phyloP scores from a whole-genome alignment of 2,888 invertebrate species.

The Drosophila incognita region DNA sequence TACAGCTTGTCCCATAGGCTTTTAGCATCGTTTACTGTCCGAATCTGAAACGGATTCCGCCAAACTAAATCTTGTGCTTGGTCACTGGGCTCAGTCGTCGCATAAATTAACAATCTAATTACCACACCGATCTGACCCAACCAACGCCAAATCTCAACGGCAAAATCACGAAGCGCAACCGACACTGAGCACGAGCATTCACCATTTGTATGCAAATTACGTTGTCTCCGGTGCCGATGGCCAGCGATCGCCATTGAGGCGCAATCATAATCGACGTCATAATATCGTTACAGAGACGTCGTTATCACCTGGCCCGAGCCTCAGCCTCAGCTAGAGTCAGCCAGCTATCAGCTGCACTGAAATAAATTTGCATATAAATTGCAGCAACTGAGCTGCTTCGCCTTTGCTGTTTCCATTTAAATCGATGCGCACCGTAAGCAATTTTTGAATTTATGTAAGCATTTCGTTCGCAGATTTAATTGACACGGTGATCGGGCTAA shows the following conservation, averaged over 20 bases:
- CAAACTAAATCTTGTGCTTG: conserved; percentile 5
- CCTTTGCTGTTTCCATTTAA: conserved; percentile 66
- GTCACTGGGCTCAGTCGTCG: conserved; percentile 38
- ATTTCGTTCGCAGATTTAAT: conserved; percentile 81
- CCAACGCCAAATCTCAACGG: conserved; percentile 59
- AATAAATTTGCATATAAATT: conserved; percentile 80
- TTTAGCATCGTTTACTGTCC: conserved; percentile 13
- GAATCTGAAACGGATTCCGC: conserved; percentile 34
- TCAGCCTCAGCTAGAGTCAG: conserved; percentile 9
- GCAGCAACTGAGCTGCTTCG: conserved; percentile 53
- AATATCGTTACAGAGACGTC: conserved; percentile 67
- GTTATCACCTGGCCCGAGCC: conserved; percentile 68
- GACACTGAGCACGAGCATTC: conserved; percentile 77
- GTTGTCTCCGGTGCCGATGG: conserved; percentile 37
- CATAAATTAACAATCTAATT: conserved; percentile 80
- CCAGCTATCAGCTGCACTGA: conserved; percentile 41
- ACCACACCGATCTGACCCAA: conserved; percentile 38
- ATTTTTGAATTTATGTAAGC: conserved; percentile 81
- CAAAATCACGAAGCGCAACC: conserved; percentile 77
- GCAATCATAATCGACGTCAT: conserved; percentile 78
- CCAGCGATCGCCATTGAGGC: conserved; percentile 47
- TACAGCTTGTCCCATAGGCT: conserved; percentile 11
- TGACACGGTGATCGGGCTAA: conserved; percentile 63
- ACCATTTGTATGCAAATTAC: conserved; percentile 79
- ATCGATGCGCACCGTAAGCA: conserved; percentile 82